Evolutionary conservation across 2,797 vertebrate species (phyloP), one percentile per base, ranked within the genome.

Genomic region (Chloroceryle inda): DNA sequence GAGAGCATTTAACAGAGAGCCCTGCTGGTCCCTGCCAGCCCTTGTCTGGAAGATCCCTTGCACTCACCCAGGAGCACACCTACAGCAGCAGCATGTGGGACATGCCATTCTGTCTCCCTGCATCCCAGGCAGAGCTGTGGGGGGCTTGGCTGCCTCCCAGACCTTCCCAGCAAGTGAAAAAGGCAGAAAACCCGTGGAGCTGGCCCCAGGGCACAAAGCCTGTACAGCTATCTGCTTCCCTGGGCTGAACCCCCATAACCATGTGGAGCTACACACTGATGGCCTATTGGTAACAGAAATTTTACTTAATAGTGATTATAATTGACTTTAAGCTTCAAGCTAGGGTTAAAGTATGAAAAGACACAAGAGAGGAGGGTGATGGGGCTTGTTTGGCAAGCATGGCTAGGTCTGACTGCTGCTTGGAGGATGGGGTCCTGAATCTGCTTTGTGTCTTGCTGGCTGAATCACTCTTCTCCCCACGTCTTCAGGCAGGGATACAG

Each of bases 261-360:
- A 0, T 2, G 27, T 1, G 2, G 27, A 29, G 1, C 52, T 26
- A 11, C 0, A 7, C 5, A 1, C 50, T 6, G 3, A 3, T 8
- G 12, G 6, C 49, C 40, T n/a, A 13, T 18, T 0, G 7, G 27
- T 11, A 14, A 6, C 20, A 69, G 37, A 44, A 27, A 38, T 5
- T 2, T 74, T 42, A 33, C 63, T 26, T 22, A 27, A 6, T 1
- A 9, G 49, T 7, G 55, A 16, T 26, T 71, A 63, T 6, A 21
- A 2, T 1, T 3, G 38, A 19, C 40, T 12, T 45, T 9, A 16
- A 53, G 8, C 1, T 50, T 50, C 63, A 19, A 1, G 4, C 6
- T 10, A 5, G 7, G 17, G 9, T 47, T 52, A 21, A 24, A 26
- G 10, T 1, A 4, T 5, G 58, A 63, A 63, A 69, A 49, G 5